Evolutionary conservation across 23 tunicate species (phyloP), one percentile per base, ranked within the genome.

Genomic region (Clavelina lepadiformis): DNA sequence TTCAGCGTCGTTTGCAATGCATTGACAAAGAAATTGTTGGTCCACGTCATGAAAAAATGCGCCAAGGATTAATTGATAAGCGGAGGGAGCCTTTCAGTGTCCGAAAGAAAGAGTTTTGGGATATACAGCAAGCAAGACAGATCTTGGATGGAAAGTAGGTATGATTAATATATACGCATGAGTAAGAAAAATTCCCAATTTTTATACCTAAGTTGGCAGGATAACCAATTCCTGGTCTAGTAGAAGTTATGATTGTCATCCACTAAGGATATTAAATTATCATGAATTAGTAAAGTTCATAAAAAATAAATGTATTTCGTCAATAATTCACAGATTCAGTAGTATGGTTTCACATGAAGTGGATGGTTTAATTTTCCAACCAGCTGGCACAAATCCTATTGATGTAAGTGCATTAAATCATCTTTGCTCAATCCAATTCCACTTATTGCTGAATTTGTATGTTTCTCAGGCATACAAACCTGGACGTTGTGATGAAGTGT

Each of bases 291-390:
- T n/a, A n/a, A n/a, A n/a, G n/a, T n/a, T n/a, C n/a, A n/a, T n/a
- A n/a, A n/a, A n/a, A n/a, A n/a, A n/a, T n/a, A n/a, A n/a, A n/a
- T n/a, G n/a, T n/a, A n/a, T n/a, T n/a, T n/a, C n/a, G n/a, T n/a
- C n/a, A n/a, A n/a, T n/a, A n/a, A n/a, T 25, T 36, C 35, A 28
- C 45, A 87, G 96, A 31, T 87, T 87, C 55, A 73, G 72, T 31
- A 79, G 61, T 46, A 72, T 80, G 81, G 83, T 93, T 1, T 68
- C 95, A 6, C 98, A 93, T 58, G 98, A 93, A 56, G 79, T 86
- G 41, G 98, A 93, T 53, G 98, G 98, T 13, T 54, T 93, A n/a
- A 93, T 93, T 15, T 93, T 84, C 46, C 98, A 93, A 65, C 98
- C 98, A 22, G 98, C 98, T 0, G 70, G 75, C 20, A 73, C 86